Conservation (phyloP, 2,888 invertebrate species). For the Argyresthia albistria region DNA sequence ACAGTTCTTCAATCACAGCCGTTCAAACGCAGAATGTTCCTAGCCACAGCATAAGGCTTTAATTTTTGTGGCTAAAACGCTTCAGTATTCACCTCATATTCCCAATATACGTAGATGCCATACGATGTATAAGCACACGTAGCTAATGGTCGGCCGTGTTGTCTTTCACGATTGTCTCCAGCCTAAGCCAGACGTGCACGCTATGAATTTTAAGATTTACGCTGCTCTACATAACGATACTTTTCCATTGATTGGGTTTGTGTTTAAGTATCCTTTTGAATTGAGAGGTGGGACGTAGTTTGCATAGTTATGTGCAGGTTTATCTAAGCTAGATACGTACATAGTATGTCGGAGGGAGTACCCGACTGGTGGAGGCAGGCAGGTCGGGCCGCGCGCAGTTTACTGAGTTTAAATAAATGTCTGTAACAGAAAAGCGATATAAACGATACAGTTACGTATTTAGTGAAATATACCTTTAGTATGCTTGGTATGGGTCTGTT, state of each 20-base stretch:
- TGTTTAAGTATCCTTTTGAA: not conserved
- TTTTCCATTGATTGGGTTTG: not conserved
- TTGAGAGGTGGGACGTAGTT: conserved; percentile 39
- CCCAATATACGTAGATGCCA: conserved; percentile 31
- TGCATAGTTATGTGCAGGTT: conserved; percentile 62
- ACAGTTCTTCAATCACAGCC: no score
- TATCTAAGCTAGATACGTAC: conserved; percentile 56
- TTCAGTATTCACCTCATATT: conserved; percentile 58
- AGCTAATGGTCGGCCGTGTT: conserved; percentile 49
- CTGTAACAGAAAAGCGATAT: conserved; percentile 25
- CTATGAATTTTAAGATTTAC: not conserved
- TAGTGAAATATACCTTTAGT: no score
- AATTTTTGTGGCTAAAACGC: conserved; percentile 56
- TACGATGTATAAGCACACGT: conserved; percentile 31
- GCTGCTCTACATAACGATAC: not conserved
- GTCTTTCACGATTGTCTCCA: not conserved
- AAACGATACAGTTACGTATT: not conserved
- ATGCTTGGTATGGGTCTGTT: no score
- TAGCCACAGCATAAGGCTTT: conserved; percentile 24
- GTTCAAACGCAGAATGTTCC: no score
- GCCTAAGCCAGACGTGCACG: not conserved
- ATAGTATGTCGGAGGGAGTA: no score
- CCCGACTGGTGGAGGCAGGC: conserved; percentile 26
- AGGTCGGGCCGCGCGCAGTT: conserved; percentile 27
- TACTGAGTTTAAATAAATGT: conserved; percentile 28